Evolutionary conservation across 1,140 invertebrate species (phyloP).

Genomic region (Medauroidea extradentata): DNA sequence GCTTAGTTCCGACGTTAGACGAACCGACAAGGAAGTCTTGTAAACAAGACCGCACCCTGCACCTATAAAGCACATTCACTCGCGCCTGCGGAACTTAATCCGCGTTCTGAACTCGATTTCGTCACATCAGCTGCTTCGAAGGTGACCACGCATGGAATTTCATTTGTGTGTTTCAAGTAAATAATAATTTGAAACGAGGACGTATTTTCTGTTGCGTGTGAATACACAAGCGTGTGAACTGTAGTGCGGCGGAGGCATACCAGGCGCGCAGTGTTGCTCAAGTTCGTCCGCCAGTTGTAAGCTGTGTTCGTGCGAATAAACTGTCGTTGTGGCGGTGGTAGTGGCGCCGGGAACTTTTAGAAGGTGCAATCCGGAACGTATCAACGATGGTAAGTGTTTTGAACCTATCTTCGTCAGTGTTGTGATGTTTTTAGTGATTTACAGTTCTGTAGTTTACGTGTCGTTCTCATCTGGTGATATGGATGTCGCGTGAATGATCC

Average conservation of each 20-base stretch:
- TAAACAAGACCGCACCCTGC: slow-evolving; percentile 61
- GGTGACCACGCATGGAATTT: not conserved
- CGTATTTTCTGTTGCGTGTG: slow-evolving; percentile 6
- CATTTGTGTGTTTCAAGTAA: slow-evolving; percentile 7
- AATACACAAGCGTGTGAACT: slow-evolving; percentile 2
- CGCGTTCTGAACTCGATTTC: slow-evolving; percentile 20
- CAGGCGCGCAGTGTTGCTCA: slow-evolving; percentile 18
- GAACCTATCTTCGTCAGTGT: not conserved
- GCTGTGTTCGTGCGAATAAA: slow-evolving; percentile 24
- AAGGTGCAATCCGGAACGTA: slow-evolving; percentile 24
- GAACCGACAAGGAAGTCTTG: slow-evolving; percentile 45
- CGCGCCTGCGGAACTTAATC: slow-evolving; percentile 34
- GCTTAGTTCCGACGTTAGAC: slow-evolving; percentile 28
- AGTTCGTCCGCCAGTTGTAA: slow-evolving; percentile 28
- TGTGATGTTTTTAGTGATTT: not conserved
- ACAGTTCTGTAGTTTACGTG: not conserved
- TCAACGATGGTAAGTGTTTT: slow-evolving; percentile 31
- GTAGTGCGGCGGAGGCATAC: slow-evolving; percentile 30
- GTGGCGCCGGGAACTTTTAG: slow-evolving; percentile 29
- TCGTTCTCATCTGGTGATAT: not conserved
- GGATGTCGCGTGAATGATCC: too few species aligned
- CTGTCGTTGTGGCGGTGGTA: slow-evolving; percentile 30
- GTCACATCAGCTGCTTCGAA: not conserved
- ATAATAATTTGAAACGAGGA: slow-evolving; percentile 3
- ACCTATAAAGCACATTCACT: slow-evolving; percentile 47